Evolutionary conservation across 2,888 invertebrate genomes (phyloP).

Genomic region (Ischnus inquisitorius): DNA sequence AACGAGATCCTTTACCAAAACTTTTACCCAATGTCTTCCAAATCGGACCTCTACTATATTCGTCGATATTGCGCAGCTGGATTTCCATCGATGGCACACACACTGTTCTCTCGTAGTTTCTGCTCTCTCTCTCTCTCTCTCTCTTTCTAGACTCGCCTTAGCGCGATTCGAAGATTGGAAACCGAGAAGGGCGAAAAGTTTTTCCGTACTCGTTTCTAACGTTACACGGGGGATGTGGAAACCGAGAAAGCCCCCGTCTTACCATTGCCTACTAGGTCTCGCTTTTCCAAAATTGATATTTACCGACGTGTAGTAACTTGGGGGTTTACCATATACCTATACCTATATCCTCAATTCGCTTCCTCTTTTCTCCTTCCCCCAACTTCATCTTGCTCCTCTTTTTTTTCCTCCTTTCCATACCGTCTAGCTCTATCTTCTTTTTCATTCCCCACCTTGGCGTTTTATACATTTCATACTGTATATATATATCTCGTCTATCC

Average conservation of each 20-base stretch:
- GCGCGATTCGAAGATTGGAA: slow-evolving; percentile 44
- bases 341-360: slow-evolving; percentile 5
- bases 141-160: slow-evolving; percentile 13
- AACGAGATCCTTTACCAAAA: slow-evolving; percentile 43
- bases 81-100: slow-evolving; percentile 42
- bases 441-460: not conserved
- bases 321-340: slow-evolving; percentile 10
- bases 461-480: too few species aligned
- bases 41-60: slow-evolving; percentile 52
- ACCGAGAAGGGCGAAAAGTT: slow-evolving; percentile 58
- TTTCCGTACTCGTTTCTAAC: slow-evolving; percentile 31
- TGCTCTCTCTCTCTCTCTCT: slow-evolving; percentile 13
- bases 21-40: slow-evolving; percentile 58
- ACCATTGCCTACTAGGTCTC: slow-evolving; percentile 27
- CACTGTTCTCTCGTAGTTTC: slow-evolving; percentile 31
- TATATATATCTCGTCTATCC: slow-evolving; percentile 6
- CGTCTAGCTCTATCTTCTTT: slow-evolving; percentile 23
- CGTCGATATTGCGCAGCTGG: slow-evolving; percentile 52
- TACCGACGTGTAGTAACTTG: slow-evolving; percentile 43
- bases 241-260: not conserved
- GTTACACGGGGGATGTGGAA: slow-evolving; percentile 4
- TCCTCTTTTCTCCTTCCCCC: slow-evolving; percentile 12
- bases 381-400: not conserved
- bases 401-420: slow-evolving; percentile 16
- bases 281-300: slow-evolving; percentile 61